Conservation (phyloP, 2,797 vertebrate species). For the Anguilla pacifica region DNA sequence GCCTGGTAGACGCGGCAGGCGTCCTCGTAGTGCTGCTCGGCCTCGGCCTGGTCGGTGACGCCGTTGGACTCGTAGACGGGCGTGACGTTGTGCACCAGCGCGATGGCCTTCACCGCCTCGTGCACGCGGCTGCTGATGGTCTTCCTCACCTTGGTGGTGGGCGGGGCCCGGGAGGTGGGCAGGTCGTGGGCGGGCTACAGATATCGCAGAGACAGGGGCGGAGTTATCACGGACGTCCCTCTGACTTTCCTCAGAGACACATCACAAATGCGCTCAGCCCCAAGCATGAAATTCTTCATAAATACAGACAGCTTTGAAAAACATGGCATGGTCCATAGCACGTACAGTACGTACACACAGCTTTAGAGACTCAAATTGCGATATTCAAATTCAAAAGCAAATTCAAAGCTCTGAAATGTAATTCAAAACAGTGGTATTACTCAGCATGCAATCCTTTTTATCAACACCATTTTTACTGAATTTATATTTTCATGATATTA, state of each 20-base stretch:
- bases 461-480: too few species aligned
- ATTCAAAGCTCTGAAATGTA: too few species aligned
- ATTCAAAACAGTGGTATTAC: too few species aligned
- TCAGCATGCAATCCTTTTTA: too few species aligned
- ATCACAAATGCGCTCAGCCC: background rate
- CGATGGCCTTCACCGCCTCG: constrained; percentile 94
- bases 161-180: constrained; percentile 79
- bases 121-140: constrained; percentile 96
- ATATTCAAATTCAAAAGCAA: too few species aligned
- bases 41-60: constrained; percentile 94
- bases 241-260: background rate
- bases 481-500: too few species aligned
- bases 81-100: constrained; percentile 95
- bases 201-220: constrained; percentile 26
- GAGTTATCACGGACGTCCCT: background rate
- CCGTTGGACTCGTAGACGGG: constrained; percentile 94
- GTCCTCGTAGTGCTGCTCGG: constrained; percentile 94
- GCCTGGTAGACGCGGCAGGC: constrained; percentile 97
- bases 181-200: constrained; percentile 84
- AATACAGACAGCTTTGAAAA: background rate
- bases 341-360: background rate
- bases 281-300: background rate
- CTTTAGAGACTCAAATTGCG: background rate
- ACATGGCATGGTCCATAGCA: background rate
- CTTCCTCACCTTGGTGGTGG: constrained; percentile 91